phyloP scores from a whole-genome alignment of 2,113 vertebrate genomes.

The Bucco capensis region DNA sequence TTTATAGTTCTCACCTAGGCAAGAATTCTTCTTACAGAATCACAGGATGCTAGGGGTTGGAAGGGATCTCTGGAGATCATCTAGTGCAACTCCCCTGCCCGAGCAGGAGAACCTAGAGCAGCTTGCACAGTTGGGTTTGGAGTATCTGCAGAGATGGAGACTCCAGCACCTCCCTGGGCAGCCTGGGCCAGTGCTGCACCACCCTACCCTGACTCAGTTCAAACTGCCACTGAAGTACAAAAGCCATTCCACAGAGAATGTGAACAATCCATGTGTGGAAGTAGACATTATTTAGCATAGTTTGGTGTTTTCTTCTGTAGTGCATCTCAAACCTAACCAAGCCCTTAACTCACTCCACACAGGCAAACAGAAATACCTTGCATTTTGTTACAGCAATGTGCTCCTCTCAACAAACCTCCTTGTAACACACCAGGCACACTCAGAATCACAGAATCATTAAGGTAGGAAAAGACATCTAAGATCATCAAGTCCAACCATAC shows the following conservation, averaged over 20 bases:
- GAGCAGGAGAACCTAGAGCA: too few relatives aligned
- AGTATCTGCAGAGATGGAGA: too few relatives aligned
- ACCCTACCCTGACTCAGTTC: neutral
- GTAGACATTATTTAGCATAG: neutral
- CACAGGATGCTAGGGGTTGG: too few relatives aligned
- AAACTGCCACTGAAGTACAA: neutral
- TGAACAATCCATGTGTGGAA: accelerated
- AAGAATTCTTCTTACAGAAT: too few relatives aligned
- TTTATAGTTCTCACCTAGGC: neutral
- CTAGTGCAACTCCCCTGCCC: too few relatives aligned
- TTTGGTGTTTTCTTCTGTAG: neutral
- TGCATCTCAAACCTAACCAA: neutral
- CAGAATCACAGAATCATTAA: too few relatives aligned
- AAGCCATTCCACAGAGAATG: neutral
- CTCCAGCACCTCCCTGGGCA: too few relatives aligned
- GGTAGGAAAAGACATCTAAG: too few relatives aligned
- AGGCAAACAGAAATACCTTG: neutral
- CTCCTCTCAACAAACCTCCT: neutral
- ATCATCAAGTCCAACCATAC: too few relatives aligned
- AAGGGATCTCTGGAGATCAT: too few relatives aligned
- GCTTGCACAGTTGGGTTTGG: too few relatives aligned
- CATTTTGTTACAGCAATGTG: neutral
- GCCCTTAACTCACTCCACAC: neutral
- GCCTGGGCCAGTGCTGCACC: too few relatives aligned
- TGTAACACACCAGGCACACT: accelerated